These are phyloP conservation scores for Chionomys nivalis DNA, from an alignment of 2,113 vertebrate species.

Conservation along the genomic window DNA sequence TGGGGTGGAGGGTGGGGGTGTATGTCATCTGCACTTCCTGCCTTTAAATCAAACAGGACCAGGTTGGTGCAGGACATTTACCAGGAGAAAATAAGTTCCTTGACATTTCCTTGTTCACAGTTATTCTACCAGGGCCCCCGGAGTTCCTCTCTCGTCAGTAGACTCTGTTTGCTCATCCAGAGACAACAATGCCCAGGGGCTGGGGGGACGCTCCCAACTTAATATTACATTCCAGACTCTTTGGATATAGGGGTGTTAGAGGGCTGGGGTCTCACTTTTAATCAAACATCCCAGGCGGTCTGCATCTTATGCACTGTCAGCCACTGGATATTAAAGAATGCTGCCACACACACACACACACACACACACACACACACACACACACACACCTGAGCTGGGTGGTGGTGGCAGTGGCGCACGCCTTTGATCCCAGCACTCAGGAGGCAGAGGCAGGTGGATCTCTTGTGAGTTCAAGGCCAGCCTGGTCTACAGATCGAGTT, in stretches of 20 bases:
- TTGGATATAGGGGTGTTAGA: too few relatives aligned
- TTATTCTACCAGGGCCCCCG: background rate
- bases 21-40: conserved; percentile 67
- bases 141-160: background rate
- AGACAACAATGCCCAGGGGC: background rate
- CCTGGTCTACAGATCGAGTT: too few relatives aligned
- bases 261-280: too few relatives aligned
- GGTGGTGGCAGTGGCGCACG: too few relatives aligned
- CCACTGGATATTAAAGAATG: background rate
- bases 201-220: too few relatives aligned
- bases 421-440: too few relatives aligned
- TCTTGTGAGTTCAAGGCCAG: too few relatives aligned
- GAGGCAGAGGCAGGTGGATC: too few relatives aligned
- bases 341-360: background rate
- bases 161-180: background rate
- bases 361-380: too few relatives aligned
- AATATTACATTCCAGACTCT: too few relatives aligned
- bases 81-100: conserved; percentile 35
- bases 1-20: too few relatives aligned
- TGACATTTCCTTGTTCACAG: background rate
- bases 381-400: too few relatives aligned
- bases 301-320: background rate
- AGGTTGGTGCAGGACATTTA: conserved; percentile 59
- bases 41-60: conserved; percentile 62
- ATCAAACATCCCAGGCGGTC: background rate